Base-by-base conservation (phyloP, 2,797 vertebrate species). In the Sebastes goodei region DNA sequence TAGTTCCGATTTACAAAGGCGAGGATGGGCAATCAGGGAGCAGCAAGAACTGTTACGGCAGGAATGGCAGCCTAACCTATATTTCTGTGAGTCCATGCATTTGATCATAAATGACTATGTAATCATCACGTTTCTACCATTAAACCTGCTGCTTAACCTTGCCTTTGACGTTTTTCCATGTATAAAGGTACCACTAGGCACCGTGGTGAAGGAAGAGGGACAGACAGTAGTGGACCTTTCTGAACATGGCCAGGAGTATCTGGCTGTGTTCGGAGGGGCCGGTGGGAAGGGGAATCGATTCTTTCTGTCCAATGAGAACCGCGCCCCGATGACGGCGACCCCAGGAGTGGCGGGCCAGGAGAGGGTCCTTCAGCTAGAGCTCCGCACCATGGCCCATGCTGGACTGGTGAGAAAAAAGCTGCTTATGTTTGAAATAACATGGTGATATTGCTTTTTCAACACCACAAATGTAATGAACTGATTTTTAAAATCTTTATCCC, bases 201-300 rank as follows among this genome's bases (percentile, higher is more conserved):
- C 98, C 0, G 33, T 98, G 32, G 96, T 99, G 60, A 99, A 97
- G 92, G 98, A 99, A 78, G 68, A 96, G 9, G 91, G 92, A 2
- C 20, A 61, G 10, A 79, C 90, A 0, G 86, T 99, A 33, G 95
- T 94, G 9, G 98, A 99, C 87, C 96, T 99, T 4, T 94, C 94
- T 1, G 46, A 63, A 5, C 92, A 97, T 0, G 96, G 96, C 0
- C 96, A 97, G 9, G 96, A 98, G 84, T 99, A 95, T 25, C 4
- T 98, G 7, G 98, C 97, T 1, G 97, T 94, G 0, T 96, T 96
- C 0, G 99, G 99, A 6, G 99, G 98, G 1, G 81, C 93, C 0
- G 98, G 99, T 25, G 99, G 98, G 2, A 99, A 98, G 80, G 98
- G 99, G 9, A 99, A 99, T 88, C 94, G 96, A 15, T 99, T 98